Evolutionary conservation across 2,113 vertebrate genomes (phyloP).

Genomic region (Ramphastos sulfuratus): DNA sequence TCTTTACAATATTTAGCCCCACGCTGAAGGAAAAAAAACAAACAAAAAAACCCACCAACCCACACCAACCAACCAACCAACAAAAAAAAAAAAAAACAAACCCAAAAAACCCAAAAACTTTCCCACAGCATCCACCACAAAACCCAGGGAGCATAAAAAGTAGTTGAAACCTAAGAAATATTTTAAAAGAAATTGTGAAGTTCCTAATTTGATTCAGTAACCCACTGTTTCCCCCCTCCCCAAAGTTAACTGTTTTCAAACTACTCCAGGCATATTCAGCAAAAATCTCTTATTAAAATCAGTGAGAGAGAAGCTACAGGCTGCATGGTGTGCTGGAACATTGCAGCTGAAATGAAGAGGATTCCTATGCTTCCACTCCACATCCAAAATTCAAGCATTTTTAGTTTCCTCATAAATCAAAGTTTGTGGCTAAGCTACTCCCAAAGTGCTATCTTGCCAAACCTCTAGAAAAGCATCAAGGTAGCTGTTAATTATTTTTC

Average conservation of each 20-base stretch:
- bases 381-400: conserved; percentile 23
- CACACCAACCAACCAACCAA: too few relatives aligned
- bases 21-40: background rate
- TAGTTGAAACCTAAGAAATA: background rate
- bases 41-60: too few relatives aligned
- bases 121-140: background rate
- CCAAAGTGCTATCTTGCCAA: background rate
- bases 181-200: background rate
- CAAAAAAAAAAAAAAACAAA: background rate
- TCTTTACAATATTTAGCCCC: background rate
- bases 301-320: background rate
- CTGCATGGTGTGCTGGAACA: background rate
- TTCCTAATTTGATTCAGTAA: background rate
- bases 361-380: background rate
- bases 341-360: background rate
- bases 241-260: background rate
- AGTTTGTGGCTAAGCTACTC: conserved; percentile 23
- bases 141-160: background rate
- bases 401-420: conserved; percentile 36
- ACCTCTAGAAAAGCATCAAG: background rate
- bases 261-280: background rate
- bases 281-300: conserved; percentile 13
- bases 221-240: background rate
- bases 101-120: background rate
- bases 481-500: background rate